Conservation (phyloP, 1,140 invertebrate genomes). For the Heliconius himera region DNA sequence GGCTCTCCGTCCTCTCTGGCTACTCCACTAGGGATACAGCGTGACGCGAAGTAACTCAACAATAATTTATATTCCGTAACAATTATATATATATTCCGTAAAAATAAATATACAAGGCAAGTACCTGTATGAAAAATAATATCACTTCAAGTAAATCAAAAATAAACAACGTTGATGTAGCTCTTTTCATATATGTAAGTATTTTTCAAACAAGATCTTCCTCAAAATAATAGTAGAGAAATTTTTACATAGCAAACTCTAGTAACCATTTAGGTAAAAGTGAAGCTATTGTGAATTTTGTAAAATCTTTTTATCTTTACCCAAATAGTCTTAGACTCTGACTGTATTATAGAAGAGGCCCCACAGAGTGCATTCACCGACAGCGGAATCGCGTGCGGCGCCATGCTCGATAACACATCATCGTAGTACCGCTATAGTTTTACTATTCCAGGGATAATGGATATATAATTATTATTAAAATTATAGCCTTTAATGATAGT, state of each 20-base stretch:
- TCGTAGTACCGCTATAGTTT: constrained; percentile 27
- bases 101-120: no score
- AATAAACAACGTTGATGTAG: neutral
- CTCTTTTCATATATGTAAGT: no score
- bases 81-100: no score
- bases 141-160: neutral
- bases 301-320: neutral
- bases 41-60: no score
- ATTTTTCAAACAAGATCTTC: no score
- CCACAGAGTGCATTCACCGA: constrained; percentile 67
- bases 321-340: constrained; percentile 16
- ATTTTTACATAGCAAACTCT: neutral
- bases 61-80: neutral
- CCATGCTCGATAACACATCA: constrained; percentile 61
- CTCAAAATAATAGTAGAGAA: neutral
- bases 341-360: constrained; percentile 37
- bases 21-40: no score
- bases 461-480: neutral
- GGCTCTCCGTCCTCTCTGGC: no score
- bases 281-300: neutral
- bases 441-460: constrained; percentile 32
- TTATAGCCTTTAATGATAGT: constrained; percentile 2
- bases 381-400: constrained; percentile 63
- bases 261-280: neutral
- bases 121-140: neutral